Percentiles rank a stretch among this genome's conserved stretches.
Conservation (phyloP, 2,888 invertebrate genomes). For the Phytoseiulus persimilis region DNA sequence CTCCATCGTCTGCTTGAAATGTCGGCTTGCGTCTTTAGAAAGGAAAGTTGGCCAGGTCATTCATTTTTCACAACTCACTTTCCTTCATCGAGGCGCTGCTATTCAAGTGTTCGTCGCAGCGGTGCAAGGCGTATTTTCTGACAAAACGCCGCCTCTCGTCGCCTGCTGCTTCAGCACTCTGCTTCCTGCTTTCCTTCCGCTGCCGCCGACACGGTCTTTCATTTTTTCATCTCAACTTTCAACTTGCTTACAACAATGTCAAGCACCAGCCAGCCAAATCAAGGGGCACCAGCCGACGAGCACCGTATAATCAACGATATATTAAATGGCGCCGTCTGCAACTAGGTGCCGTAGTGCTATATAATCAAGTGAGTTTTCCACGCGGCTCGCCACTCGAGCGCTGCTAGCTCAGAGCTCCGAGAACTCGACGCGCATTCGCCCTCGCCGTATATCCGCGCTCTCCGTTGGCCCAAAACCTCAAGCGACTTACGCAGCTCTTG, state of each 20-base stretch:
- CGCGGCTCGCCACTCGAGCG: no score
- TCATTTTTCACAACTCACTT: not conserved
- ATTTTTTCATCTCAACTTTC: not conserved
- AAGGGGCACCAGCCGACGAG: not conserved
- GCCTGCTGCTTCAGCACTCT: not conserved
- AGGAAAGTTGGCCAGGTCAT: not conserved
- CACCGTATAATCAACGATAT: not conserved
- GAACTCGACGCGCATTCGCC: no score
- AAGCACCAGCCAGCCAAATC: not conserved
- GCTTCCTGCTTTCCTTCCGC: not conserved
- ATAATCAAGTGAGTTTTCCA: no score
- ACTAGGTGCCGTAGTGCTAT: no score
- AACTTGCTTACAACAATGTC: not conserved
- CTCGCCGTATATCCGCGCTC: no score
- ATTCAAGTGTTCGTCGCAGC: not conserved
- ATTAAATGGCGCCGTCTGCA: not conserved
- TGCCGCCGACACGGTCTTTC: not conserved
- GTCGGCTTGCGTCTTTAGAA: not conserved
- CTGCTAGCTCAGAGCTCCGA: no score
- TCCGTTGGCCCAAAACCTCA: no score
- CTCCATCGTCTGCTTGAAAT: not conserved
- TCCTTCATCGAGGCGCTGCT: not conserved
- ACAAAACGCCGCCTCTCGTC: not conserved
- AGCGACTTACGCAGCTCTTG: no score
- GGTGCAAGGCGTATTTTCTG: not conserved